Evolutionary conservation across 1,140 invertebrate species (phyloP), one percentile per base, ranked within the genome.

Genomic region (Cataglyphis hispanica): DNA sequence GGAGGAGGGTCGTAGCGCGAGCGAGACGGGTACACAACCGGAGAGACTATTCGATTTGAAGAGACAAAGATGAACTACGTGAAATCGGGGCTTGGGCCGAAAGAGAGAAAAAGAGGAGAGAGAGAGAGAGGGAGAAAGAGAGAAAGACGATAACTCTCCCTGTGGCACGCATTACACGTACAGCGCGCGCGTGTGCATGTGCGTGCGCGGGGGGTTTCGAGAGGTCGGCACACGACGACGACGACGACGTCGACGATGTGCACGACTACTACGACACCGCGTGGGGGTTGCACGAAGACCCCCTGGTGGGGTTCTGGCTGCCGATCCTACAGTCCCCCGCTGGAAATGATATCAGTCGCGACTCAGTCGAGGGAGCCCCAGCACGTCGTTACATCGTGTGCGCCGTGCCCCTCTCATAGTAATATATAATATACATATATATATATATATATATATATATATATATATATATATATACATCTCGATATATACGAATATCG

Each of bases 291-390:
- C 87, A 89, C 89, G 84, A 86, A 90, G 89, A 91, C 89, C 92
- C 91, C 91, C 91, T 90, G 88, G 87, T 90, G 91, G 91, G 91
- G 90, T 86, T 91, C 90, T 87, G 84, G 70, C 88, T 84, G 84
- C 74, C 91, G 90, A 92, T 91, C 90, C 87, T 91, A 91, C 88
- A 94, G 93, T 94, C 93, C 93, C 93, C 94, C 93, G 90, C 93
- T 92, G 91, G 91, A 91, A 91, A 88, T 94, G 93, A 94, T 93
- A 94, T 93, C 93, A 93, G 93, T 94, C 94, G 93, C 90, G 90
- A 92, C 91, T 93, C 91, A 91, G 87, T 90, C 93, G 91, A 94
- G 93, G 93, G 93, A 94, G 94, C 91, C 92, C 90, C 88, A 93
- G 74, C 74, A 90, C 84, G 69, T 80, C 53, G 63, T 70, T 40